A percentile compares a stretch with the other conserved stretches of the same genome.
Conservation (phyloP, 2,113 vertebrate species). For the Gymnocephalus cernua region DNA sequence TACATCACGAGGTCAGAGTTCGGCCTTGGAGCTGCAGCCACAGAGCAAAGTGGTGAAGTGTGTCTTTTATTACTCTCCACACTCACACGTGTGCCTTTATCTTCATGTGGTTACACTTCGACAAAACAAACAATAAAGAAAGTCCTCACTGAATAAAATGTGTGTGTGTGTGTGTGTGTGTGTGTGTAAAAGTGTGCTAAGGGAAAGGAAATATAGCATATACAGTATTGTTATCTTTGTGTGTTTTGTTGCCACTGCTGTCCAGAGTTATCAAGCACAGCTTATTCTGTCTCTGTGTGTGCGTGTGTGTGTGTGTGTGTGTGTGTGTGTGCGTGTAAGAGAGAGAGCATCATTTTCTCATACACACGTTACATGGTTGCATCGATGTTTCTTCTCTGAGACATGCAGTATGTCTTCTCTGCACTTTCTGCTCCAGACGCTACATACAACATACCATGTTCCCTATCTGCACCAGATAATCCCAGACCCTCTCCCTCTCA, state of each 20-base stretch:
- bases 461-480: not conserved
- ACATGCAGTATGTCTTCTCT: not conserved
- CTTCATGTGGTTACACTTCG: conserved; percentile 11
- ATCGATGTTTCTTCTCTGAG: not conserved
- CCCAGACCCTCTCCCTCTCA: not conserved
- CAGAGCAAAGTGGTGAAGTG: conserved; percentile 18
- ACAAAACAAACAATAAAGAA: not conserved
- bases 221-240: not conserved
- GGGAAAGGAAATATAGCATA: not conserved
- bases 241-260: conserved; percentile 42
- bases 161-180: not conserved
- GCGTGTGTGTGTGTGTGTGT: conserved; percentile 4
- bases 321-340: conserved; percentile 2
- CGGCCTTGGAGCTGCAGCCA: conserved; percentile 13
- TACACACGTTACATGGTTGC: not conserved
- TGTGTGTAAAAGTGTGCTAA: not conserved
- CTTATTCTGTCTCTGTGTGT: not conserved
- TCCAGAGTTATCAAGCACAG: conserved; percentile 46
- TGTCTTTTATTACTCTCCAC: conserved; percentile 19
- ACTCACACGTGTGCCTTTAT: conserved; percentile 29
- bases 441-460: not conserved
- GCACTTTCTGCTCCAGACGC: not conserved
- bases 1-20: conserved; percentile 64
- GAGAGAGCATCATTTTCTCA: not conserved
- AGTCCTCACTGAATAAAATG: not conserved